Conservation (phyloP, 1,140 invertebrate genomes). For the Campoletis sonorensis region DNA sequence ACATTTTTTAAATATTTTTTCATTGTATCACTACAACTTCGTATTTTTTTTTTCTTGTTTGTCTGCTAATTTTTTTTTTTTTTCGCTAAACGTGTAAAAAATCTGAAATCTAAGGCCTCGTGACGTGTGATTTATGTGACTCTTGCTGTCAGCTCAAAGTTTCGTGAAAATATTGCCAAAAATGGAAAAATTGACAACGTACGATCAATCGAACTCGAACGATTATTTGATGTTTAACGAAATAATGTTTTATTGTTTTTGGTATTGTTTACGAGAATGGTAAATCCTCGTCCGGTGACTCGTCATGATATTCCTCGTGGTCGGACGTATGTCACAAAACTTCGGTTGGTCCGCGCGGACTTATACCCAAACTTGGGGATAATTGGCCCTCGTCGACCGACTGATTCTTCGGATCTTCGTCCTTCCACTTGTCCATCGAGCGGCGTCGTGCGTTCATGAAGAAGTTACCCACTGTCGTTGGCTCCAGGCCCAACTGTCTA, state of each 20-base stretch:
- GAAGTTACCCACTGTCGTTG: constrained; percentile 99
- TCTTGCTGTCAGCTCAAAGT: constrained; percentile 11
- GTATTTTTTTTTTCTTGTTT: neutral
- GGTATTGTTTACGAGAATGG: constrained; percentile 71
- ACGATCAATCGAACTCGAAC: constrained; percentile 28
- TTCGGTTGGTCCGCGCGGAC: constrained; percentile 72
- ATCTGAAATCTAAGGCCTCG: constrained; percentile 26
- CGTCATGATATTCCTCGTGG: constrained; percentile 77
- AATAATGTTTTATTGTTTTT: constrained; percentile 6
- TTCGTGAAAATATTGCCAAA: neutral
- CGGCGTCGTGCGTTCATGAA: constrained; percentile 99
- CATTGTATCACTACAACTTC: neutral
- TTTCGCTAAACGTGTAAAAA: constrained; percentile 36
- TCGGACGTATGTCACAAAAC: constrained; percentile 78
- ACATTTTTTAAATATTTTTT: constrained; percentile 8
- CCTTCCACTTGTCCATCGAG: constrained; percentile 99
- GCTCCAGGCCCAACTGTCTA: constrained; percentile 96
- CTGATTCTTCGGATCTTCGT: constrained; percentile 84
- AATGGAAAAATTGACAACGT: neutral
- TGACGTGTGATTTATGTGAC: neutral
- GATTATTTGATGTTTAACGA: constrained; percentile 11
- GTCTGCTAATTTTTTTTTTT: too few species aligned
- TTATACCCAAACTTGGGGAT: constrained; percentile 75
- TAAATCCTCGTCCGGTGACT: constrained; percentile 74
- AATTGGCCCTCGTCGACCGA: constrained; percentile 73